phyloP scores from a whole-genome alignment of 2,113 vertebrate species.

The Labrus mixtus region DNA sequence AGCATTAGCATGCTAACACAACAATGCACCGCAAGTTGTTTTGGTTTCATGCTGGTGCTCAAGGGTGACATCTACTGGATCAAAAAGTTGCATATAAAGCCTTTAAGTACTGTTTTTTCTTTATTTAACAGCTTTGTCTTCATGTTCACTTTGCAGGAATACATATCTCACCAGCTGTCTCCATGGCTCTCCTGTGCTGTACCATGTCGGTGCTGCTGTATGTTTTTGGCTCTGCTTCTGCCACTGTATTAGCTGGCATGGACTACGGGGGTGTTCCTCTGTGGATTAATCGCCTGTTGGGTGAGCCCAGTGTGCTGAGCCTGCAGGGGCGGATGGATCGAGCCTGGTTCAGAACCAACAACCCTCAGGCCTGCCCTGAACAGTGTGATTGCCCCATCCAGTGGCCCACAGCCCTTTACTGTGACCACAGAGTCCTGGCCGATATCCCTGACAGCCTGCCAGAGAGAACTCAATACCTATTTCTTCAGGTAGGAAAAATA shows the following conservation, averaged over 20 bases:
- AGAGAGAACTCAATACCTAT: slow-evolving; percentile 77
- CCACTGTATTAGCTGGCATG: slow-evolving; percentile 40
- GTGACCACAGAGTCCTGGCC: slow-evolving; percentile 75
- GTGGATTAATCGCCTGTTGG: slow-evolving; percentile 80
- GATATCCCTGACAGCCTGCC: slow-evolving; percentile 70
- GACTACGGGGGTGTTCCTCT: slow-evolving; percentile 84
- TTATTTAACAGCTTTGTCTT: background rate
- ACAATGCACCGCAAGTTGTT: too few relatives aligned
- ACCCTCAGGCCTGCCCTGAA: slow-evolving; percentile 71
- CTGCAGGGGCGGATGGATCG: slow-evolving; percentile 77
- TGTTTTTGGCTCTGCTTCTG: slow-evolving; percentile 29
- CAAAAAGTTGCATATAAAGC: too few relatives aligned
- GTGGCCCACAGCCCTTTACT: slow-evolving; percentile 84
- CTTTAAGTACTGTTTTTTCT: background rate
- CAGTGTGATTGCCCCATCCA: slow-evolving; percentile 84
- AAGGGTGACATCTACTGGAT: too few relatives aligned
- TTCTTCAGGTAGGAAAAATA: slow-evolving; percentile 75
- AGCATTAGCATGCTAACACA: too few relatives aligned
- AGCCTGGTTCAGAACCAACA: slow-evolving; percentile 75
- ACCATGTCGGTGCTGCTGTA: slow-evolving; percentile 49
- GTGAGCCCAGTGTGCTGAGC: slow-evolving; percentile 83
- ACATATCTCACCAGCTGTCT: background rate
- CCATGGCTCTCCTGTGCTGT: slow-evolving; percentile 50
- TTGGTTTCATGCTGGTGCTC: too few relatives aligned
- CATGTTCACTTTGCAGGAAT: slow-evolving; percentile 27